A percentile compares a stretch with the other conserved stretches of the same genome.
phyloP scores from a whole-genome alignment of 1,140 invertebrate genomes.

The Tetragnatha versicolor region DNA sequence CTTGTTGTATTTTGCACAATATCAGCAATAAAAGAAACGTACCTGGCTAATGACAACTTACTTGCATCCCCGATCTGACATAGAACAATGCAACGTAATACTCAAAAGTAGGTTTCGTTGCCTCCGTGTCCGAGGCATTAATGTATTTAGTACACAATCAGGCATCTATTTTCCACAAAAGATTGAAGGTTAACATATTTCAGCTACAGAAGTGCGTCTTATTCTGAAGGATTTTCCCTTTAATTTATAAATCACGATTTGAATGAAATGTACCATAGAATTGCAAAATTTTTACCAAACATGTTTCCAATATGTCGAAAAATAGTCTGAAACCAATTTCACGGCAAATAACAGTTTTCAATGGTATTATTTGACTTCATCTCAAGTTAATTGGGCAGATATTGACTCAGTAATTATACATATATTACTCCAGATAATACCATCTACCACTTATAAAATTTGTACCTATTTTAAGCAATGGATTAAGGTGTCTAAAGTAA shows the following conservation, averaged over 20 bases:
- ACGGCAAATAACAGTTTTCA: too few relatives aligned
- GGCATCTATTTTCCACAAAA: background rate
- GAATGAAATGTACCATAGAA: too few relatives aligned
- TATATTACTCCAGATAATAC: too few relatives aligned
- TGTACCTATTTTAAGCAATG: too few relatives aligned
- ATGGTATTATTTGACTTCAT: too few relatives aligned
- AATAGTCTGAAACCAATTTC: too few relatives aligned
- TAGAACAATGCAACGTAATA: background rate
- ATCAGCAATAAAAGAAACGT: background rate
- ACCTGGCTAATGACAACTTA: background rate
- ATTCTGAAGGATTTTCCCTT: background rate
- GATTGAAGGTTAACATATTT: background rate
- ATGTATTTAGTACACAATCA: slow-evolving; percentile 10
- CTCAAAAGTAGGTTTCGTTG: background rate
- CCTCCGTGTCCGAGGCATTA: background rate
- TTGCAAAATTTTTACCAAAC: too few relatives aligned
- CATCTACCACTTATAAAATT: too few relatives aligned
- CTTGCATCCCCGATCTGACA: background rate
- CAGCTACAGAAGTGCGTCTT: slow-evolving; percentile 1
- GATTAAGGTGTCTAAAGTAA: too few relatives aligned
- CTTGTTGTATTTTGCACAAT: background rate
- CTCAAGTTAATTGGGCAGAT: too few relatives aligned
- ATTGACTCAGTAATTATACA: too few relatives aligned
- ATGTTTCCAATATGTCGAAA: too few relatives aligned
- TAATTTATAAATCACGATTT: slow-evolving; percentile 10